Conservation (phyloP, 2,113 vertebrate species). For the Odocoileus virginianus region DNA sequence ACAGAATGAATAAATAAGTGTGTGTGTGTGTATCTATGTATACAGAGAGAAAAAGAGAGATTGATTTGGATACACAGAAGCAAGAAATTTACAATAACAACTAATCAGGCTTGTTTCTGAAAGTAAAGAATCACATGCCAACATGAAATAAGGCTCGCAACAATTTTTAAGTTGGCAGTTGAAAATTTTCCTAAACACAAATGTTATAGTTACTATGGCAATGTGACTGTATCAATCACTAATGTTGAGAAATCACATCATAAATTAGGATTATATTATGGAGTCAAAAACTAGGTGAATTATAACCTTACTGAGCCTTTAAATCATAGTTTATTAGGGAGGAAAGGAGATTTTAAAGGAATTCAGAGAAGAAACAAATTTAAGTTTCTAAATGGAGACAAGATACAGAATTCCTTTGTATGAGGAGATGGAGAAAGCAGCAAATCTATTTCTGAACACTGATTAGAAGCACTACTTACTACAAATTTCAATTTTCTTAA, state of each 20-base stretch:
- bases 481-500: slow-evolving; percentile 43
- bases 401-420: slow-evolving; percentile 6
- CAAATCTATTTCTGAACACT: slow-evolving; percentile 23
- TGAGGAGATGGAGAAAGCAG: background rate
- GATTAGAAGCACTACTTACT: slow-evolving; percentile 32
- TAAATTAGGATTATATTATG: slow-evolving; percentile 39
- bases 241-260: slow-evolving; percentile 21
- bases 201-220: background rate
- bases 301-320: slow-evolving; percentile 33
- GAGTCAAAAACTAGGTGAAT: slow-evolving; percentile 40
- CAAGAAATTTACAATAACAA: slow-evolving; percentile 19
- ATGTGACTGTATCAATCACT: slow-evolving; percentile 50
- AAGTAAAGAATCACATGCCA: slow-evolving; percentile 38
- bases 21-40: background rate
- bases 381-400: slow-evolving; percentile 20
- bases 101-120: slow-evolving; percentile 43
- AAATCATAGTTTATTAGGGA: slow-evolving; percentile 55
- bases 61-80: background rate
- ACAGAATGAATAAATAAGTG: background rate
- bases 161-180: slow-evolving; percentile 13
- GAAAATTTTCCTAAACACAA: slow-evolving; percentile 27
- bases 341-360: slow-evolving; percentile 11
- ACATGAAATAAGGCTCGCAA: slow-evolving; percentile 33
- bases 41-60: background rate
- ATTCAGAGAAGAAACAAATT: slow-evolving; percentile 38